Conservation (phyloP, 2,888 invertebrate genomes). For the Brachycybe producta region DNA sequence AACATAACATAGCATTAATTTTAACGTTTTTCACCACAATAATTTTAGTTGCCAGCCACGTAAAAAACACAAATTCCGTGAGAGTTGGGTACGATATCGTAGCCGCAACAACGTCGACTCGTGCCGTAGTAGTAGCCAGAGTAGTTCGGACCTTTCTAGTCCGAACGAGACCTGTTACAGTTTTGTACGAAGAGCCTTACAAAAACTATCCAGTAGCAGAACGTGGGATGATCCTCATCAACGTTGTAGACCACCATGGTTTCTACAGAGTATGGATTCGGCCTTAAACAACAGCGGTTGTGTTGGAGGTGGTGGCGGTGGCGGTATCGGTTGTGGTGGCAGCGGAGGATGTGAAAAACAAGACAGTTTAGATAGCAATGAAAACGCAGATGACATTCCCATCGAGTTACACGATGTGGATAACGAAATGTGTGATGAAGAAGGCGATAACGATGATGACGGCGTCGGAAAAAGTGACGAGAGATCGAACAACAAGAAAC, state of each 20-base stretch:
- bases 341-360: conserved; percentile 45
- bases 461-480: conserved; percentile 1
- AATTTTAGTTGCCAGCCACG: conserved; percentile 13
- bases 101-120: conserved; percentile 16
- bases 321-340: conserved; percentile 53
- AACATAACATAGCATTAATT: not conserved
- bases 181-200: conserved; percentile 74
- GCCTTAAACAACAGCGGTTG: not conserved
- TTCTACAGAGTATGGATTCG: conserved; percentile 14
- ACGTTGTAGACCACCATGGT: conserved; percentile 18
- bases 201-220: conserved; percentile 28
- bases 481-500: not conserved
- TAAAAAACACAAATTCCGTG: conserved; percentile 20
- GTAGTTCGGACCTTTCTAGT: conserved; percentile 75
- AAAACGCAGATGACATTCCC: conserved; percentile 55
- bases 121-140: conserved; percentile 41
- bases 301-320: conserved; percentile 37
- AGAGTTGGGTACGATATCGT: conserved; percentile 19
- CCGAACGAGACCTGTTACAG: conserved; percentile 91
- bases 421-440: conserved; percentile 1
- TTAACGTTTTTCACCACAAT: too few relatives aligned
- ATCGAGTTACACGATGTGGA: conserved; percentile 74
- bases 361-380: conserved; percentile 40
- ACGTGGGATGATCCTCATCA: conserved; percentile 15
- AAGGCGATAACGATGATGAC: not conserved